Percentiles rank a stretch among this genome's conserved stretches.
These are phyloP conservation scores for Leptosomus discolor DNA, from an alignment of 2,113 vertebrate genomes.

Conservation along the genomic window DNA sequence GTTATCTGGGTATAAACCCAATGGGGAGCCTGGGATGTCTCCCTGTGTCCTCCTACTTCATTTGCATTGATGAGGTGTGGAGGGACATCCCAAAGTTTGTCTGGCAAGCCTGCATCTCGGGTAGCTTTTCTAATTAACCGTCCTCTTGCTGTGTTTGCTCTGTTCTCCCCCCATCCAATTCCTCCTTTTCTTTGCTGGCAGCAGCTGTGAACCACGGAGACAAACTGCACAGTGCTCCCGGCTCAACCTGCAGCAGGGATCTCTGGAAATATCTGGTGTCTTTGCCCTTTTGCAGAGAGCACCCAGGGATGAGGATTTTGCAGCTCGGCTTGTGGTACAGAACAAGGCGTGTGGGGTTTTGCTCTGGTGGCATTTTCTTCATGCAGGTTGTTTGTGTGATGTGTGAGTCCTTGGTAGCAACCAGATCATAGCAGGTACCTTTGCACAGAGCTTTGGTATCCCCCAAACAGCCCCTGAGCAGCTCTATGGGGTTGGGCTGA, in stretches of 20 bases:
- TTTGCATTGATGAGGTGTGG: background rate
- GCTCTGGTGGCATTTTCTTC: background rate
- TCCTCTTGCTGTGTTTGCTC: background rate
- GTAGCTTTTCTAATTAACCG: background rate
- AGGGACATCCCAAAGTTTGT: background rate
- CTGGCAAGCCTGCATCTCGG: background rate
- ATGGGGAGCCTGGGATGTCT: rapidly evolving
- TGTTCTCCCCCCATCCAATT: background rate
- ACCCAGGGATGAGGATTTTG: background rate
- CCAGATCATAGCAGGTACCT: background rate
- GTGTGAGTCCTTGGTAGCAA: background rate
- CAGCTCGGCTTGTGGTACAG: background rate
- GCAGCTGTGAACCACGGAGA: background rate
- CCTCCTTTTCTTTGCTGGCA: background rate
- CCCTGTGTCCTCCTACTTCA: background rate
- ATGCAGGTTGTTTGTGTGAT: background rate
- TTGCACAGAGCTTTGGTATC: background rate
- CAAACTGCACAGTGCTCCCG: background rate
- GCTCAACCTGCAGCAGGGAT: background rate
- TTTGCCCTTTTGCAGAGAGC: background rate
- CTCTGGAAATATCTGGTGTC: background rate
- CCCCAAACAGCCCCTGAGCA: background rate
- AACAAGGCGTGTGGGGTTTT: background rate
- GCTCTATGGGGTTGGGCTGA: background rate
- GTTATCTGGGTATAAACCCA: background rate